Base-by-base conservation (phyloP, 2,888 invertebrate species). In the Pycnomerus fuliginosus region DNA sequence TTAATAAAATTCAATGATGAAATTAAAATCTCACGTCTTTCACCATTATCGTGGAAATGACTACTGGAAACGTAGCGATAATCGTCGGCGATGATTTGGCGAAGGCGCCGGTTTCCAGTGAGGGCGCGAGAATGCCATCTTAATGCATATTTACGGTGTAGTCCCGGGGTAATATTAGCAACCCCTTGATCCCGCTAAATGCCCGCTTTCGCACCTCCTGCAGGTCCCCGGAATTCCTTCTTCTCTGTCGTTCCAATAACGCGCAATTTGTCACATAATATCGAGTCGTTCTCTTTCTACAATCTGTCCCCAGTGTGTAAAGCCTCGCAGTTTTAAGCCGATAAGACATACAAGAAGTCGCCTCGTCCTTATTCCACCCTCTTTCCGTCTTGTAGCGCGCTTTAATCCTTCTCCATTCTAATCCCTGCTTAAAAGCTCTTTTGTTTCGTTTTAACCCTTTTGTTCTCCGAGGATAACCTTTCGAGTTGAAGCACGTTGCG, bases 211-310 rank as follows among this genome's bases (percentile, higher is more conserved):
- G 60, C 69, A 64, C 66, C 65, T 65, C 64, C 62, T 48, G 45
- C 28, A 35, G 42, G 31, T 41, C 31, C 43, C 31, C 41, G 14
- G 36, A 43, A 45, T 43, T 37, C 43, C 48, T 30, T 50, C 48
- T 16, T 35, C 37, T 23, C 58, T 58, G 60, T 64, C 65, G 62
- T 67, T 64, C 64, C 68, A 67, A 68, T 70, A 68, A 69, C 66
- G 65, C 61, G 65, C 66, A 68, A 70, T 70, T 70, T 70, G 69
- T 70, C 68, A 69, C 68, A 69, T 66, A 68, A 67, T 68, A 68
- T 67, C 62, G 53, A 53, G 52, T 44, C 61, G 28, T 47, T 22
- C 46, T 36, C 34, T 42, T 40, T 44, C 40, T 34, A 13, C 32
- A 3, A 7, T 2, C 13, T 15, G 3, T 27, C 20, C 16, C 30